These are phyloP conservation scores for Gastrophysa polygoni DNA, from an alignment of 2,888 invertebrate species.

Conservation along the genomic window DNA sequence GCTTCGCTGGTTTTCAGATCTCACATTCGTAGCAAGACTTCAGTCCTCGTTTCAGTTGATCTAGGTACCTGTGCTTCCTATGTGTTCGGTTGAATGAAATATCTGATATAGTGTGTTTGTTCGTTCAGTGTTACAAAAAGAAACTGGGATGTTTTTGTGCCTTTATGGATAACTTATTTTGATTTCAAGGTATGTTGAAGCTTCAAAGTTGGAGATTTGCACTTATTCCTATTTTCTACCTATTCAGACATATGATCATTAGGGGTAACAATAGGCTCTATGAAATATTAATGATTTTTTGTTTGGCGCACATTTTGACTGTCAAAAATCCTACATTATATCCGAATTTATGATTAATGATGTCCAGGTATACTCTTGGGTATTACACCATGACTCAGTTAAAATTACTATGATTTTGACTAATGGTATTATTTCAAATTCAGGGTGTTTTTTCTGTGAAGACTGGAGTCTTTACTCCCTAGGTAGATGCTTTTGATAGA, in stretches of 20 bases:
- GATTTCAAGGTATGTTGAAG: slow-evolving; percentile 33
- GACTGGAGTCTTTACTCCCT: slow-evolving; percentile 34
- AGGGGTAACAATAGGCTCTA: slow-evolving; percentile 56
- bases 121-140: slow-evolving; percentile 44
- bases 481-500: slow-evolving; percentile 40
- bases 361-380: slow-evolving; percentile 53
- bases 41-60: slow-evolving; percentile 43
- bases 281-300: slow-evolving; percentile 62
- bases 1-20: slow-evolving; percentile 58
- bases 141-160: slow-evolving; percentile 34
- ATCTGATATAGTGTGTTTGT: slow-evolving; percentile 46
- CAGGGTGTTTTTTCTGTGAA: slow-evolving; percentile 34
- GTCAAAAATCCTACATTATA: slow-evolving; percentile 58
- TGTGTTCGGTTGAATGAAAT: slow-evolving; percentile 44
- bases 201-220: slow-evolving; percentile 26
- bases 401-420: slow-evolving; percentile 50
- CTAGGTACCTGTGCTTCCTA: slow-evolving; percentile 46
- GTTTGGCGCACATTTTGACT: slow-evolving; percentile 56
- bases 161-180: slow-evolving; percentile 31
- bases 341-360: slow-evolving; percentile 59
- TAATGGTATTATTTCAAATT: slow-evolving; percentile 47
- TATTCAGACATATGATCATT: slow-evolving; percentile 48
- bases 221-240: slow-evolving; percentile 33
- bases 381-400: slow-evolving; percentile 54
- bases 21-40: slow-evolving; percentile 52